Evolutionary conservation across 2,888 invertebrate genomes (phyloP).

Genomic region (Sussaba pulchella): DNA sequence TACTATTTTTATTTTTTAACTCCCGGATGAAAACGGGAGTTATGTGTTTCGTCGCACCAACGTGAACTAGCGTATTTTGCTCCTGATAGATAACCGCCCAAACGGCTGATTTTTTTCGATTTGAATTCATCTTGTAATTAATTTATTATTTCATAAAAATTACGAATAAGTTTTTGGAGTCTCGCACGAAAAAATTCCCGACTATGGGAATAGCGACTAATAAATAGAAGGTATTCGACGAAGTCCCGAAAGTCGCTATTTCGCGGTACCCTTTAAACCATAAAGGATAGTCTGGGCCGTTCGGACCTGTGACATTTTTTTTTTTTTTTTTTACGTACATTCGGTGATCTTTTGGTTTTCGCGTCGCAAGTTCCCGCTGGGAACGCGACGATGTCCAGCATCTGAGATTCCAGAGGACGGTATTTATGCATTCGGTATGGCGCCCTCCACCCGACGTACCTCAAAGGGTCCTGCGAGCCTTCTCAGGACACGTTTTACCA

Average conservation of each 20-base stretch:
- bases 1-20: no score
- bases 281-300: constrained; percentile 11
- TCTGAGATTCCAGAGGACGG: constrained; percentile 63
- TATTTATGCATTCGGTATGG: constrained; percentile 77
- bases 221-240: constrained; percentile 36
- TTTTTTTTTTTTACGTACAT: constrained; percentile 40
- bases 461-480: constrained; percentile 61
- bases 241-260: constrained; percentile 20
- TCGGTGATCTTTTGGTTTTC: constrained; percentile 23
- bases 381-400: constrained; percentile 28
- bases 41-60: no score
- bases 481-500: constrained; percentile 42
- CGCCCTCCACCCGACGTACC: constrained; percentile 55
- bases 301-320: not conserved
- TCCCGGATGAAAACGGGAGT: no score
- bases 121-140: not conserved
- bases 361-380: constrained; percentile 32
- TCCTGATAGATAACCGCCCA: no score
- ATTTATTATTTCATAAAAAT: not conserved
- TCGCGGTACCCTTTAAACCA: constrained; percentile 24
- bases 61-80: no score
- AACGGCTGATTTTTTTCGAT: no score
- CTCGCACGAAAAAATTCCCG: not conserved
- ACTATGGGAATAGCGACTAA: not conserved
- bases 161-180: not conserved